Base-by-base conservation (phyloP, 1,140 invertebrate species). In the Aphis craccivora region DNA sequence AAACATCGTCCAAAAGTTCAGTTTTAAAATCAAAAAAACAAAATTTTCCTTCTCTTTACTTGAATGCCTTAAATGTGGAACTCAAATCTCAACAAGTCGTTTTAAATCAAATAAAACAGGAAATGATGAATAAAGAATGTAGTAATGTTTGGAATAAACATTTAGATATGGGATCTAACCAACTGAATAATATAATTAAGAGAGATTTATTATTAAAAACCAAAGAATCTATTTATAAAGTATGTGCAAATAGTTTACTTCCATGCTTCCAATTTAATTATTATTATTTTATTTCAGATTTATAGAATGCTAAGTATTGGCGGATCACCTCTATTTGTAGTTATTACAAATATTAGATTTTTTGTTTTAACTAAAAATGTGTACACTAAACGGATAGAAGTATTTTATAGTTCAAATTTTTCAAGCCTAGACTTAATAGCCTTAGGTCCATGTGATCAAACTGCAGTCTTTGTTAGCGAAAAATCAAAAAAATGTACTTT, bases 401-500 rank as follows among this genome's bases (percentile, higher is more conserved):
- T 86, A n/a, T 53, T 40, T 23, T 93, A 53, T 55, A 84, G 91
- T 84, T 86, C 91, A 40, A 40, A 93, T 93, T 93, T 93, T 25
- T 55, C 25, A 18, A 55, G 45, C 18, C 55, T 93, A 84, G 81
- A 93, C 3, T 8, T 86, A 86, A 93, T 93, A 84, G 76, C 81
- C 23, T 40, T 93, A 43, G 91, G 91, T 1, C 91, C 91, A 2
- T 40, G 84, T 55, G 91, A 93, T 43, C 91, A 93, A 37, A 93
- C 91, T 30, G 81, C 91, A 30, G 76, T 93, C 14, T 93, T 93
- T 53, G 45, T 93, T 30, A 93, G 91, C 43, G 91, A 93, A 86
- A 93, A 93, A 93, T 93, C 91, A 22, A 93, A 93, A 86, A 93
- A 93, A 18, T 93, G 67, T 43, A 93, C 91, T 1, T 84, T 93